A percentile compares a stretch with the other conserved stretches of the same genome.
Conservation (phyloP, 2,888 invertebrate genomes). For the Nymphalis urticae region DNA sequence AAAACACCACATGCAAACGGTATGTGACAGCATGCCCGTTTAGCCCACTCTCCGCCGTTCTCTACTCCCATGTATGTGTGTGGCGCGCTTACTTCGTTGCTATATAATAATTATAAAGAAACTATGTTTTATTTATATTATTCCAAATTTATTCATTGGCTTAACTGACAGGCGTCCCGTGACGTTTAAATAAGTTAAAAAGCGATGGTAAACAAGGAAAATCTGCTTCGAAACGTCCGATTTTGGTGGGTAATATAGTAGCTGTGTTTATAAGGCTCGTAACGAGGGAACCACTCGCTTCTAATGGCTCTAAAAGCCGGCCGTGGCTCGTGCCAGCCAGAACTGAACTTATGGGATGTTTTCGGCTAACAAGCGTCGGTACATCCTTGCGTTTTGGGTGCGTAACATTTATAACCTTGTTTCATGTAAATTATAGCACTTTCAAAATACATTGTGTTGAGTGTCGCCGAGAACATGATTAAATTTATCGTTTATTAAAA, state of each 20-base stretch:
- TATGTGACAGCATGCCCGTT: no score
- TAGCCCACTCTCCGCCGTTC: no score
- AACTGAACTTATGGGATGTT: slow-evolving; percentile 19
- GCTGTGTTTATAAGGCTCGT: slow-evolving; percentile 15
- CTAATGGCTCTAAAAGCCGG: slow-evolving; percentile 32
- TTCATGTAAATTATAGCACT: slow-evolving; percentile 1
- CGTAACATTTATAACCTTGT: slow-evolving; percentile 10
- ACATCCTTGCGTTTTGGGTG: slow-evolving; percentile 12
- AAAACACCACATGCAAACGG: no score
- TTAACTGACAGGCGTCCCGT: no score
- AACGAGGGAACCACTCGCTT: slow-evolving; percentile 20
- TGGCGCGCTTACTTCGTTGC: no score
- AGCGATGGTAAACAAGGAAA: not conserved
- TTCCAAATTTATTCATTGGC: no score
- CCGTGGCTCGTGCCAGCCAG: slow-evolving; percentile 19
- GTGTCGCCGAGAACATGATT: not conserved
- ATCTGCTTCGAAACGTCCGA: not conserved
- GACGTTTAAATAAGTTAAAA: not conserved
- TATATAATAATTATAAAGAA: no score
- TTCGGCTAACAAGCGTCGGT: slow-evolving; percentile 15
- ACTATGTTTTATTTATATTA: no score
- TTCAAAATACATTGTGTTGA: not conserved
- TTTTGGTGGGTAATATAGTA: slow-evolving; percentile 18
- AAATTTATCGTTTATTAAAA: not conserved
- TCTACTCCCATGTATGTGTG: no score